Evolutionary conservation across 2,888 invertebrate genomes (phyloP), one percentile per base, ranked within the genome.

Genomic region (Ischnus inquisitorius): DNA sequence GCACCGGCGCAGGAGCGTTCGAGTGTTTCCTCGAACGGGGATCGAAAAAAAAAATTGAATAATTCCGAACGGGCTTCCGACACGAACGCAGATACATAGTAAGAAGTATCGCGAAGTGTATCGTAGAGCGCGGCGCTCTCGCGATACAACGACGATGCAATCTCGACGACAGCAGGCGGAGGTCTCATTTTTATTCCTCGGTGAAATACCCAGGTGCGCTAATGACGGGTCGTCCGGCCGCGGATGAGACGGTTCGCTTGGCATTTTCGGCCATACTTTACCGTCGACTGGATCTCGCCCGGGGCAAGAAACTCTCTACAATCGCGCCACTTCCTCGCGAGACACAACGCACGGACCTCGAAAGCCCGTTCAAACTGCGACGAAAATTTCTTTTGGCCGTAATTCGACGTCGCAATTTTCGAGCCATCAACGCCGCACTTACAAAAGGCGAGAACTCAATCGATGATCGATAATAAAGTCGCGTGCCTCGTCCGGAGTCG

Each of bases 161-260:
- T 71, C 57, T 54, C 57, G 39, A 57, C 54, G 77, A 68, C 77
- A 60, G 77, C 43, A 68, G 68, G 48, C 60, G 68, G 60, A 77
- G 60, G 60, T 57, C 34, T 16, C 60, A 77, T 77, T 77, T 60
- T 77, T 60, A 60, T 68, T 68, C 60, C 60, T 68, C 46, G 68
- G 46, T 60, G 28, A 77, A 68, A 68, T 77, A 77, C 77, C n/a
- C 60, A 68, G 68, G 68, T 68, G 48, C 60, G 64, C 48, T 64
- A 75, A 75, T 75, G 74, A 75, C 51, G 48, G 74, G 64, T 64
- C 46, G 16, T 16, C 12, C 48, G 48, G 3, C 2, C 60, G 60
- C 34, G 60, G 12, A 48, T n/a, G 69, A 62, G 60, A 78, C 8
- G 8, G 62, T 69, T 69, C 34, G 77, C 60, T 46, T 77, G 77